Conservation (phyloP, 2,113 vertebrate genomes). For the Lontra canadensis region DNA sequence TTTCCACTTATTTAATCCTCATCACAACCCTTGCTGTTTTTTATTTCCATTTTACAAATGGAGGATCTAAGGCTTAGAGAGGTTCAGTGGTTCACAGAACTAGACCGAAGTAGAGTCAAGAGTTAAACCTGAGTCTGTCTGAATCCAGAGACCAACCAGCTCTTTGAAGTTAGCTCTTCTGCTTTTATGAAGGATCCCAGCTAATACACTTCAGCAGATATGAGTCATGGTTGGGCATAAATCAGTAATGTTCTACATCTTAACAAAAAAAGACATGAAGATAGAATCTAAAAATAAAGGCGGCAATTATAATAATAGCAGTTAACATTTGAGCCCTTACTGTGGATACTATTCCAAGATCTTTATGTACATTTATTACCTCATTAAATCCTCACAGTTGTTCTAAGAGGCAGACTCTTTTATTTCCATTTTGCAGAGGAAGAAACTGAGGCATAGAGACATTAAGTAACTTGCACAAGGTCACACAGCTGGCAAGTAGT, state of each 20-base stretch:
- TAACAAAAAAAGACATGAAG: background rate
- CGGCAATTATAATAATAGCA: background rate
- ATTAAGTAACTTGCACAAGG: background rate
- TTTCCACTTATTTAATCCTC: background rate
- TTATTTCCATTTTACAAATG: background rate
- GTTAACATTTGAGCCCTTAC: background rate
- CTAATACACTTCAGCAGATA: background rate
- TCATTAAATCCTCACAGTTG: background rate
- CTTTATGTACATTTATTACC: background rate
- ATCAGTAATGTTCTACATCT: background rate
- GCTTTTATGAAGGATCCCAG: background rate
- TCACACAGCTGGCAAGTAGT: background rate
- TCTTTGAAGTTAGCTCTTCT: background rate
- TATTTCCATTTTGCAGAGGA: slow-evolving; percentile 38
- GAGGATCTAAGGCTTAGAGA: background rate
- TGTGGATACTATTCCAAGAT: background rate
- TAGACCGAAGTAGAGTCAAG: background rate
- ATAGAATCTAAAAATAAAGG: background rate
- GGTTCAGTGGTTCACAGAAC: background rate
- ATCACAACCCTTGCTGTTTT: background rate
- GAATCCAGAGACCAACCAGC: background rate
- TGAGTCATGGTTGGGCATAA: background rate
- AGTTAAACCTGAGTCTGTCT: background rate
- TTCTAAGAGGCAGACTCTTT: slow-evolving; percentile 2
- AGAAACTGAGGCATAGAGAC: background rate